phyloP scores from a whole-genome alignment of 1,140 invertebrate species.

The Megalopta genalis region DNA sequence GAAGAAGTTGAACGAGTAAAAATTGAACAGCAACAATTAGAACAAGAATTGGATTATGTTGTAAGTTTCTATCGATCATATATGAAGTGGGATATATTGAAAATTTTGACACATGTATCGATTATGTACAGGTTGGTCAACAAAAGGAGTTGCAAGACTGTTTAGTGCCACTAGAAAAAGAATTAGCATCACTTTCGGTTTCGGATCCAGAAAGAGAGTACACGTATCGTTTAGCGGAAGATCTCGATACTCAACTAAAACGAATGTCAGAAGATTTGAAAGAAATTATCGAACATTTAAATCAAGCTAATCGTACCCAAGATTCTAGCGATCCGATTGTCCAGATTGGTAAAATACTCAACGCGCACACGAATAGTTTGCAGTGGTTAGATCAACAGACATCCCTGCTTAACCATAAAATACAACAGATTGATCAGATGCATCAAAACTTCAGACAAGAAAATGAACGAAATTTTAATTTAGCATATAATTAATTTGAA shows the following conservation, averaged over 20 bases:
- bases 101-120: not conserved
- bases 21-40: slow-evolving; percentile 92
- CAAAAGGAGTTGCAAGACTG: slow-evolving; percentile 95
- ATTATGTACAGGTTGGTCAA: slow-evolving; percentile 82
- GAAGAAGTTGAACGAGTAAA: slow-evolving; percentile 92
- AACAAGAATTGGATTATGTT: slow-evolving; percentile 97
- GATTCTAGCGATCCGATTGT: slow-evolving; percentile 93
- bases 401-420: slow-evolving; percentile 86
- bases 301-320: slow-evolving; percentile 91
- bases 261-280: slow-evolving; percentile 97
- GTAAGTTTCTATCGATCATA: slow-evolving; percentile 70
- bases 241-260: slow-evolving; percentile 94
- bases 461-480: slow-evolving; percentile 85
- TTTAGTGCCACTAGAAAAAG: slow-evolving; percentile 91
- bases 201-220: slow-evolving; percentile 93
- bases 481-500: slow-evolving; percentile 78
- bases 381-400: slow-evolving; percentile 94
- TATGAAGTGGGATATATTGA: not conserved
- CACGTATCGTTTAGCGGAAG: slow-evolving; percentile 93
- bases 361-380: slow-evolving; percentile 97
- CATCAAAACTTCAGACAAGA: slow-evolving; percentile 89
- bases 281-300: slow-evolving; percentile 96
- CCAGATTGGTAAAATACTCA: slow-evolving; percentile 95
- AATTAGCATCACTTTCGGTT: slow-evolving; percentile 85
- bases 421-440: slow-evolving; percentile 91